Conservation (phyloP, 2,113 vertebrate species). For the Balaenoptera acutorostrata region DNA sequence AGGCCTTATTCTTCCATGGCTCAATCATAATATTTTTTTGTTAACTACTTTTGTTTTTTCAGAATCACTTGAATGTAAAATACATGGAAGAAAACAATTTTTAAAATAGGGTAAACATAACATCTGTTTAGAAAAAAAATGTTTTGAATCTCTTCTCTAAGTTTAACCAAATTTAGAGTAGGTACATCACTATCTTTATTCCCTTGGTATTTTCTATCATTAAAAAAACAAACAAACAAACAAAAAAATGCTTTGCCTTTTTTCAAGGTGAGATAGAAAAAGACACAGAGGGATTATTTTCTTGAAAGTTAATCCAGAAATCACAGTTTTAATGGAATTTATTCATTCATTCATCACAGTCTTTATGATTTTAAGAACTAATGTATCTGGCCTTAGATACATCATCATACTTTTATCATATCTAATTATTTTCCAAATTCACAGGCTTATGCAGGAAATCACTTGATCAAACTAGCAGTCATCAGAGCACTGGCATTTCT, state of each 20-base stretch:
- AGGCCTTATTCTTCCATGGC: conserved; percentile 27
- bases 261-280: background rate
- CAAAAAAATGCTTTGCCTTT: background rate
- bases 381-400: background rate
- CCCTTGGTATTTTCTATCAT: background rate
- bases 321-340: background rate
- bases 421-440: background rate
- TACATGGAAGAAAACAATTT: conserved; percentile 33
- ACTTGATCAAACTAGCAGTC: background rate
- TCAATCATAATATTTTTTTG: conserved; percentile 35
- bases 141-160: background rate
- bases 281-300: background rate
- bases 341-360: background rate
- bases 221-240: background rate
- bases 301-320: background rate
- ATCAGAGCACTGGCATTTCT: background rate
- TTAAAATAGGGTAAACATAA: conserved; percentile 38
- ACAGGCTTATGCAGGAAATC: background rate
- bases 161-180: background rate
- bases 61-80: conserved; percentile 39
- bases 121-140: background rate
- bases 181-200: background rate
- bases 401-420: background rate
- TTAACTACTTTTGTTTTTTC: conserved; percentile 32
- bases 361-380: background rate